phyloP scores from a whole-genome alignment of 1,140 invertebrate genomes.

The Euschistus heros region DNA sequence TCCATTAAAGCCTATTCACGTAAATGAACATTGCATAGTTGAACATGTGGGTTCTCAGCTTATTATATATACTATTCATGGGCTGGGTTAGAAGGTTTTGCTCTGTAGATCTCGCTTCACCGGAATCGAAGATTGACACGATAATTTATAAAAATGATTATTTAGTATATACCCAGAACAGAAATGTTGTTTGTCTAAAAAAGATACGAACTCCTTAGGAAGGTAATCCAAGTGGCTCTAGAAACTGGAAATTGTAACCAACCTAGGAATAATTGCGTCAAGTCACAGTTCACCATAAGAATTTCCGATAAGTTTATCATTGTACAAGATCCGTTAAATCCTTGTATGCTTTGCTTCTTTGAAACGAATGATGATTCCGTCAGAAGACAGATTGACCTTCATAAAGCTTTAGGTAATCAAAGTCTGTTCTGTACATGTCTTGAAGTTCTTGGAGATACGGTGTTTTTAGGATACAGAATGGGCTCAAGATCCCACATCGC shows the following conservation, averaged over 20 bases:
- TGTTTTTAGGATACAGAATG: neutral
- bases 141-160: neutral
- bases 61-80: neutral
- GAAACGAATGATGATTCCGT: neutral
- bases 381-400: neutral
- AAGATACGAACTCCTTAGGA: neutral
- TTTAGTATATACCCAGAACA: neutral
- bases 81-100: neutral
- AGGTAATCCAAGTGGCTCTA: neutral
- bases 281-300: neutral
- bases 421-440: neutral
- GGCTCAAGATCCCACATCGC: neutral
- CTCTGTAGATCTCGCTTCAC: neutral
- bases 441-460: neutral
- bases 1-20: neutral
- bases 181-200: slow-evolving; percentile 1
- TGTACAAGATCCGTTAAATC: slow-evolving; percentile 1
- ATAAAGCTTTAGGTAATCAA: slow-evolving; percentile 2
- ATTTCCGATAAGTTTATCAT: neutral
- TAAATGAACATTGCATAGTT: slow-evolving; percentile 1
- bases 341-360: neutral
- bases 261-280: neutral
- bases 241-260: slow-evolving; percentile 1
- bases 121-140: neutral
- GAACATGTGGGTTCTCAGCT: neutral